Base-by-base conservation (phyloP, 2,113 vertebrate genomes). In the Thalassarche chlororhynchos region DNA sequence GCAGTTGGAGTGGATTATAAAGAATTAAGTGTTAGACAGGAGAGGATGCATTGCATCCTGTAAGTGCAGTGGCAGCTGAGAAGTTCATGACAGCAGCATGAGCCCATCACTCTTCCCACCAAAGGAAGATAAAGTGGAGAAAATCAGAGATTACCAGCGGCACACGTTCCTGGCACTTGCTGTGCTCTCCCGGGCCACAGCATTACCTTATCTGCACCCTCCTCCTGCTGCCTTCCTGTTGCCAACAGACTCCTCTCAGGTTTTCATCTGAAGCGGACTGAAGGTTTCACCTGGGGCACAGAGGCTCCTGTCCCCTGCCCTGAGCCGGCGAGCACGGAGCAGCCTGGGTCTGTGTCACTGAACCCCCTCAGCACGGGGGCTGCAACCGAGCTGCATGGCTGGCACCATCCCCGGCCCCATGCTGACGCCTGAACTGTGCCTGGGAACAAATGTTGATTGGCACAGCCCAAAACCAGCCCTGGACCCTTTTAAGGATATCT, bases 331-430 rank as follows among this genome's bases (percentile, higher is more conserved):
- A 61, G 42, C 36, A 18, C 1, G 5, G 69, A 81, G 79, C 40
- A 78, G 34, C 17, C 52, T 13, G 17, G 6, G 20, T 42, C 5
- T 52, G 32, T 26, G 32, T 25, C 18, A 8, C 40, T 17, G 24
- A 84, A 16, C 10, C 5, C 3, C n/a, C 52, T 51, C 69, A 32
- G 21, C 38, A 13, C 3, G 3, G 47, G 20, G 11, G 3, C 16
- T 57, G 40, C 26, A n/a, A 9, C 25, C 1, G 4, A 51, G 5
- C 8, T 52, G 51, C 36, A 18, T 0, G 7, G 18, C 12, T 49
- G 38, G 31, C 72, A 52, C 29, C 19, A 2, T 28, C 29, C 34
- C 46, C 1, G 1, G 36, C 61, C 46, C 26, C 15, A 2, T 4
- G 12, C 23, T 19, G 19, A 38, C 9, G 6, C 31, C 83, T 24